phyloP scores from a whole-genome alignment of 2,888 invertebrate genomes.

The Chymomyza caudatula region DNA sequence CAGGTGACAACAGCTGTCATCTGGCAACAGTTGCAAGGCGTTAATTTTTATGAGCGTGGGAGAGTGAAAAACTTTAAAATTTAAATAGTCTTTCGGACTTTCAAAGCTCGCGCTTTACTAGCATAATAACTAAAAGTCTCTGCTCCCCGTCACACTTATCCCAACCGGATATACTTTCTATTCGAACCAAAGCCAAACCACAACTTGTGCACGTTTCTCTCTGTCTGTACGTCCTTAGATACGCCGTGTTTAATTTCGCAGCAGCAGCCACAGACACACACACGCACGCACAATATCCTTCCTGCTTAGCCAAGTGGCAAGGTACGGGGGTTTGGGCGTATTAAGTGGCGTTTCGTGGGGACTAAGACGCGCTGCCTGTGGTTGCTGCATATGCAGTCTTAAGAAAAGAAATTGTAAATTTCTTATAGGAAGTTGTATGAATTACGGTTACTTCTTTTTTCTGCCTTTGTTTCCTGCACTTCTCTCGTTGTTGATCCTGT shows the following conservation, averaged over 20 bases:
- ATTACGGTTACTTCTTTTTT: slow-evolving; percentile 49
- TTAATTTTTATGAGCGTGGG: slow-evolving; percentile 12
- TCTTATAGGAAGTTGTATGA: slow-evolving; percentile 56
- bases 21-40: slow-evolving; percentile 42
- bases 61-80: neutral
- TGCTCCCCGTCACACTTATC: slow-evolving; percentile 6
- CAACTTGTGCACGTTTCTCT: slow-evolving; percentile 73
- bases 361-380: neutral
- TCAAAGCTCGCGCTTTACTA: neutral
- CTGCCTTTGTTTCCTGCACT: neutral
- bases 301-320: slow-evolving; percentile 35
- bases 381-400: slow-evolving; percentile 12
- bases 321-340: neutral
- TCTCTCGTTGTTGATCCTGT: neutral
- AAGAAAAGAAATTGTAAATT: slow-evolving; percentile 65
- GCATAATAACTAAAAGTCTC: neutral
- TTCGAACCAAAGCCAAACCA: slow-evolving; percentile 43
- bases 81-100: neutral
- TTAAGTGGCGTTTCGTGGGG: slow-evolving; percentile 5
- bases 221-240: neutral
- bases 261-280: slow-evolving; percentile 20
- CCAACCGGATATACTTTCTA: slow-evolving; percentile 22
- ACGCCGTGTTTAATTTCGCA: slow-evolving; percentile 52
- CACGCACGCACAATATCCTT: slow-evolving; percentile 49
- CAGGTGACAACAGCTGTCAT: slow-evolving; percentile 65